Evolutionary conservation across 2,888 invertebrate species (phyloP), one percentile per base, ranked within the genome.

Genomic region (Uloborus plumipes): DNA sequence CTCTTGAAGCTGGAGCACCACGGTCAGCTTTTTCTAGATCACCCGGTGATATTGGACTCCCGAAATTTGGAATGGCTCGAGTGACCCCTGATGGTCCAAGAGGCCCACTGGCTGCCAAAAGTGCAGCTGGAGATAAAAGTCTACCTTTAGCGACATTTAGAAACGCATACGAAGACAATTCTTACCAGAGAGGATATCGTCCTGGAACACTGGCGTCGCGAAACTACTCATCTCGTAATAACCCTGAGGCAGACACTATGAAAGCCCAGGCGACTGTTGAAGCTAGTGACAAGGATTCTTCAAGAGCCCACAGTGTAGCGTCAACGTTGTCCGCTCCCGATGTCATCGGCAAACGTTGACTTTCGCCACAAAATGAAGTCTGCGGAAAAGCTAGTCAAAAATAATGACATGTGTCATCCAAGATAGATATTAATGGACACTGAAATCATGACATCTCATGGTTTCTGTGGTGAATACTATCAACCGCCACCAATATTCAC

Each of bases 321-420:
- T 84, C 85, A 1, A 85, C 84, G 0, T 58, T 77, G 18, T 85
- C 85, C 6, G 85, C 85, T 1, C 85, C 85, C 6, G 85, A 85
- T 20, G 84, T 81, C n/a, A 77, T 85, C 7, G 76, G 73, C 4
- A 76, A 84, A 58, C 85, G 84, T 50, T 85, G 85, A 85, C 69
- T 92, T 47, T 53, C 20, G 13, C 20, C 9, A 87, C 89, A 90
- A 18, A n/a, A 7, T 7, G 31, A 50, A 69, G n/a, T 55, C 18
- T 49, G 55, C 14, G 65, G 18, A 59, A n/a, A 71, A 71, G 61
- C 71, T 71, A 71, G 61, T 71, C 71, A 61, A 71, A 58, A 50
- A 47, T n/a, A n/a, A n/a, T 14, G 55, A 31, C 39, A 58, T 14
- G 39, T 18, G 39, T 69, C 69, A 31, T 18, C 22, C 53, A 20